phyloP scores from a whole-genome alignment of 2,888 invertebrate genomes.

The Iselma pallidipennis region DNA sequence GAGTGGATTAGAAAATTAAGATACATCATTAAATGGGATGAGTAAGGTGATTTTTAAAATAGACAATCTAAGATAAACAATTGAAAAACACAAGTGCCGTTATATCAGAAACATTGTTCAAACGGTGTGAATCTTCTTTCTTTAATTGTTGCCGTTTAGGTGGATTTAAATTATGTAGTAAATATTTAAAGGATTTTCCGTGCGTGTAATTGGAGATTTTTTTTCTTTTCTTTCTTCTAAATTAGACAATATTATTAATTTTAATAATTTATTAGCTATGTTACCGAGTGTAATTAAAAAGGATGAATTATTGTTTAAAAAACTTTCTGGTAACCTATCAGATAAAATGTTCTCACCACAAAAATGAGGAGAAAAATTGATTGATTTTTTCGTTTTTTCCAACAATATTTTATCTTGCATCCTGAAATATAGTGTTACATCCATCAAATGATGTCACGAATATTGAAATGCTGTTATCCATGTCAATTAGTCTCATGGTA shows the following conservation, averaged over 20 bases:
- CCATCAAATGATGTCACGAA: conserved; percentile 2
- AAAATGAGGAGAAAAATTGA: too few relatives aligned
- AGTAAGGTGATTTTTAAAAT: conserved; percentile 22
- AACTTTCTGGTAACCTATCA: neutral
- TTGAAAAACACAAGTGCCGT: conserved; percentile 16
- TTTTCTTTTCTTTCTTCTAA: neutral
- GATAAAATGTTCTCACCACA: neutral
- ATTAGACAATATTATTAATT: neutral
- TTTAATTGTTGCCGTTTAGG: neutral
- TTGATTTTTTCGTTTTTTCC: neutral
- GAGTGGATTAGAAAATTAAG: conserved; percentile 4
- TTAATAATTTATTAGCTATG: neutral
- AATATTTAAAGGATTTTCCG: neutral
- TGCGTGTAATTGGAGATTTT: neutral
- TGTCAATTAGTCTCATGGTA: neutral
- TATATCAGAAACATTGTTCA: conserved; percentile 7
- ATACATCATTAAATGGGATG: conserved; percentile 25
- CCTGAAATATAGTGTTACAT: neutral
- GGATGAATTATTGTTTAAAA: neutral
- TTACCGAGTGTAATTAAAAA: conserved; percentile 1
- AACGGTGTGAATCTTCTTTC: conserved; percentile 4
- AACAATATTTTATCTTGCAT: neutral
- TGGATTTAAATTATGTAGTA: neutral
- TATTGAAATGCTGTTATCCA: neutral
- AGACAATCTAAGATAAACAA: conserved; percentile 20